Conservation (phyloP, 2,888 invertebrate genomes). For the Brassicogethes aeneus region DNA sequence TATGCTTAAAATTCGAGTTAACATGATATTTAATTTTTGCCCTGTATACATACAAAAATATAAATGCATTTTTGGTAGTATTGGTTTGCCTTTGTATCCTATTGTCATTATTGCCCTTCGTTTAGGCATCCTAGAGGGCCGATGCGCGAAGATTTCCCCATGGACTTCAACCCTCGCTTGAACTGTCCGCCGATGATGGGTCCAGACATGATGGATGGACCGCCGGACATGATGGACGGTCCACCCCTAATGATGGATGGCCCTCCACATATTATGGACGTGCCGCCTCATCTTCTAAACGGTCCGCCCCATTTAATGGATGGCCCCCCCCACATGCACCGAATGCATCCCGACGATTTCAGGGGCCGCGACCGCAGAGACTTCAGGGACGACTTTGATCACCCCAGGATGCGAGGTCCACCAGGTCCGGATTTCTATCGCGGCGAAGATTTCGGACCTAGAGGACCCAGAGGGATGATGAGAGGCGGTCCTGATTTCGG, state of each 20-base stretch:
- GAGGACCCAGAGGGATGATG: slow-evolving; percentile 19
- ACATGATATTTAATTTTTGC: too few species aligned
- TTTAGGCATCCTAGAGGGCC: slow-evolving; percentile 1
- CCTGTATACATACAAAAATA: too few species aligned
- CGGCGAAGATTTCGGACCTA: slow-evolving; percentile 21
- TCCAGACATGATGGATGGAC: slow-evolving; percentile 12
- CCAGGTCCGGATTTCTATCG: slow-evolving; percentile 24
- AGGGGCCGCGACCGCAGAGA: slow-evolving; percentile 28
- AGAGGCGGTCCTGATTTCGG: slow-evolving; percentile 28
- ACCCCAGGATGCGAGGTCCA: slow-evolving; percentile 19
- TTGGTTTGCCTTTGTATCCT: too few species aligned
- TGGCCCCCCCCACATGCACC: slow-evolving; percentile 11
- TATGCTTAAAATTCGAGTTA: too few species aligned
- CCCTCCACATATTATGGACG: slow-evolving; percentile 4
- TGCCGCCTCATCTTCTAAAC: slow-evolving; percentile 7
- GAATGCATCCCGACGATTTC: slow-evolving; percentile 8
- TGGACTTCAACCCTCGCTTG: slow-evolving; percentile 2
- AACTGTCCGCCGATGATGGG: slow-evolving; percentile 7
- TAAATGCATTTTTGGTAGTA: too few species aligned
- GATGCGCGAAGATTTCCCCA: slow-evolving; percentile 1
- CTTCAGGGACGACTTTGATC: slow-evolving; percentile 18
- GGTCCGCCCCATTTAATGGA: slow-evolving; percentile 7
- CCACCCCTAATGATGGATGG: slow-evolving; percentile 5
- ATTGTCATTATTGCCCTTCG: too few species aligned
- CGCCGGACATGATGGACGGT: slow-evolving; percentile 13